Evolutionary conservation across 2,888 invertebrate genomes (phyloP).

Genomic region (Leucania comma): DNA sequence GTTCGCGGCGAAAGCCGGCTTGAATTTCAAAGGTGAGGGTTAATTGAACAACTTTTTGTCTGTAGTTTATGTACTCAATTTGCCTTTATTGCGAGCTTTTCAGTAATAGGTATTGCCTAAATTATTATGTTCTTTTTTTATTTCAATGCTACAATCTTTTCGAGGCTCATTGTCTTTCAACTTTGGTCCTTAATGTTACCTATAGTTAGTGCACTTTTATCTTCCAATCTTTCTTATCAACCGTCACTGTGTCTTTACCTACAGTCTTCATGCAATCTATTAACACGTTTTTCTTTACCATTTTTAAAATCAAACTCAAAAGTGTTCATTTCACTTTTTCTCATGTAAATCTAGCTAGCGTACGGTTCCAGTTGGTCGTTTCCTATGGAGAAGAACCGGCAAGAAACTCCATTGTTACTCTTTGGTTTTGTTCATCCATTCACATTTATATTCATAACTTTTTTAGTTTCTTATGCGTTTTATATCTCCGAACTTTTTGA

Average conservation of each 20-base stretch:
- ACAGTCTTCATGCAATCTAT: background rate
- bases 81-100: constrained; percentile 10
- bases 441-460: background rate
- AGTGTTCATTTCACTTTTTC: no score
- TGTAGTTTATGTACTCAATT: constrained; percentile 11
- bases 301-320: no score
- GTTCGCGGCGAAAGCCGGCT: constrained; percentile 31
- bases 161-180: background rate
- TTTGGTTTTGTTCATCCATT: no score
- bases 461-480: background rate
- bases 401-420: no score
- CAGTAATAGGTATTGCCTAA: background rate
- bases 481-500: background rate
- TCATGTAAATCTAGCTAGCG: no score
- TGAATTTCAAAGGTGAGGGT: constrained; percentile 38
- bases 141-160: no score
- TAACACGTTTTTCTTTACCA: no score
- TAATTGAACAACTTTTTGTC: constrained; percentile 45
- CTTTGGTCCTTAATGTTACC: background rate
- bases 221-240: background rate
- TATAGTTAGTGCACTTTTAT: background rate
- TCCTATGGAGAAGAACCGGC: no score
- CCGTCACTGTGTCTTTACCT: background rate
- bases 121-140: background rate
- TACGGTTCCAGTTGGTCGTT: no score